Evolutionary conservation across 2,888 invertebrate genomes (phyloP).

Genomic region (Miltochrista miniata): DNA sequence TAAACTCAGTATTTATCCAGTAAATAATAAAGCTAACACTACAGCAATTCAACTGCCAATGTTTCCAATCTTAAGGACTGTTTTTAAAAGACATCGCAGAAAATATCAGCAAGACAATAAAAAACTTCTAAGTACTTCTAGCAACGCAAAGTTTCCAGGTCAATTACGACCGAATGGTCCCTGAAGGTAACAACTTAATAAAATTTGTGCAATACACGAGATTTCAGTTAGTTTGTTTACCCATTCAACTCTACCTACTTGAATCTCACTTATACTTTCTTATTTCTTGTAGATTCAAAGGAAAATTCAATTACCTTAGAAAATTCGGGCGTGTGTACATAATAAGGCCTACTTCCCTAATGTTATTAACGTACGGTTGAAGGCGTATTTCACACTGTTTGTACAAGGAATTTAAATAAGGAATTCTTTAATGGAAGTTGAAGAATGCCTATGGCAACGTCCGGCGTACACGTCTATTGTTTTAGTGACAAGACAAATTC

Average conservation of each 20-base stretch:
- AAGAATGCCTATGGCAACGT: too few relatives aligned
- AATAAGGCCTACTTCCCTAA: slow-evolving; percentile 28
- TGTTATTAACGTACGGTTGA: slow-evolving; percentile 43
- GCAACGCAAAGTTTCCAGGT: slow-evolving; percentile 6
- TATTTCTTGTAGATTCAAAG: slow-evolving; percentile 39
- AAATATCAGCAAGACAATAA: background rate
- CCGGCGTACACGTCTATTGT: background rate
- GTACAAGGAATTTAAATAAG: slow-evolving; percentile 29
- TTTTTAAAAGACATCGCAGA: background rate
- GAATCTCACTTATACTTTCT: slow-evolving; percentile 23
- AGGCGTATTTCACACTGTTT: slow-evolving; percentile 42
- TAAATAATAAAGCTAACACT: too few relatives aligned
- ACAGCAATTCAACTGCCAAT: background rate
- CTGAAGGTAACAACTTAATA: slow-evolving; percentile 16
- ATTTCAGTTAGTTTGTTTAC: slow-evolving; percentile 27
- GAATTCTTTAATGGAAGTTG: slow-evolving; percentile 8
- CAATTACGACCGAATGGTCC: slow-evolving; percentile 12
- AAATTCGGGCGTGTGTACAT: slow-evolving; percentile 40
- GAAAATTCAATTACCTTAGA: slow-evolving; percentile 35
- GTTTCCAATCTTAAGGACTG: background rate
- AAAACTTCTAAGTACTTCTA: background rate
- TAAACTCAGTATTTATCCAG: too few relatives aligned
- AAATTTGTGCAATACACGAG: slow-evolving; percentile 12
- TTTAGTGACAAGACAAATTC: background rate
- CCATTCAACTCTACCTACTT: slow-evolving; percentile 23